phyloP scores from a whole-genome alignment of 2,888 invertebrate species.

The Lithophane socia region DNA sequence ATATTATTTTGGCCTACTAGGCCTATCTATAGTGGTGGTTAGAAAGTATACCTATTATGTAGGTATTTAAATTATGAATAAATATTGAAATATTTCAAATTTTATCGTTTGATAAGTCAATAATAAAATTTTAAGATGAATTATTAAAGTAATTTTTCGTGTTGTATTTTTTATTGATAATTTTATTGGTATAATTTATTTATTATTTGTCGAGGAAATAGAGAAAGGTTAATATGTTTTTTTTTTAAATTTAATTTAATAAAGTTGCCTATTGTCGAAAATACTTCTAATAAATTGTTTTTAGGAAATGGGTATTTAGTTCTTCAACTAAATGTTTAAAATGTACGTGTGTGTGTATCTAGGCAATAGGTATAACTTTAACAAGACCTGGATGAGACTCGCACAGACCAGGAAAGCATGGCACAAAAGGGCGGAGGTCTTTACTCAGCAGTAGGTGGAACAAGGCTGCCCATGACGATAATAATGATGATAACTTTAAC shows the following conservation, averaged over 20 bases:
- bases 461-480: no score
- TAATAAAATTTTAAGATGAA: constrained; percentile 31
- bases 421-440: no score
- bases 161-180: constrained; percentile 29
- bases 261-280: background rate
- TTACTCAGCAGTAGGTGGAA: no score
- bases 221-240: constrained; percentile 22
- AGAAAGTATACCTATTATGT: constrained; percentile 54
- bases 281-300: background rate
- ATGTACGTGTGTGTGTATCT: background rate
- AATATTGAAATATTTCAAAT: constrained; percentile 33
- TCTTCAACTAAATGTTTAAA: background rate
- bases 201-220: background rate
- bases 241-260: background rate
- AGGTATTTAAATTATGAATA: constrained; percentile 35
- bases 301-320: background rate
- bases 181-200: constrained; percentile 24
- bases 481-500: background rate
- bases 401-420: no score
- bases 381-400: no score
- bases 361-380: no score
- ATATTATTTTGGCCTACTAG: constrained; percentile 29
- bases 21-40: constrained; percentile 14
- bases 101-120: constrained; percentile 28
- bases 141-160: constrained; percentile 12